Evolutionary conservation across 2,888 invertebrate species (phyloP).

Genomic region (Thecophora atra): DNA sequence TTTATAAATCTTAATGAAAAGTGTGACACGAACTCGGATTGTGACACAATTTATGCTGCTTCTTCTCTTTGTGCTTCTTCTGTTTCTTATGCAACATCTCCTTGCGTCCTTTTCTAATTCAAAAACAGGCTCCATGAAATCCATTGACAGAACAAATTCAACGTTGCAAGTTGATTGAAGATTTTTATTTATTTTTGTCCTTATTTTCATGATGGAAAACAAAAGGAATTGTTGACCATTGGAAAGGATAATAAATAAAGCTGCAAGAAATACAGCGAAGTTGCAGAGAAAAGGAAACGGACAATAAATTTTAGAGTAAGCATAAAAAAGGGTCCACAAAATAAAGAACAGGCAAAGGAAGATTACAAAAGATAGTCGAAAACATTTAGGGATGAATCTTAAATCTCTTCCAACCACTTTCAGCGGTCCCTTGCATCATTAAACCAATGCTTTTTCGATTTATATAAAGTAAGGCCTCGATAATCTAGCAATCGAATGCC

Average conservation of each 20-base stretch:
- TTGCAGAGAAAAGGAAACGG: neutral
- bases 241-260: neutral
- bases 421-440: too few species aligned
- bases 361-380: too few species aligned
- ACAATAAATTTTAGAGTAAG: neutral
- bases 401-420: too few species aligned
- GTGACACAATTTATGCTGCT: constrained; percentile 24
- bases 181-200: neutral
- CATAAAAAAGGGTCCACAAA: neutral
- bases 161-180: neutral
- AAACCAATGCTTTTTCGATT: too few species aligned
- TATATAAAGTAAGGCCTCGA: too few species aligned
- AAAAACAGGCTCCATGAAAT: neutral
- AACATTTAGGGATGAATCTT: too few species aligned
- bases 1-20: constrained; percentile 26
- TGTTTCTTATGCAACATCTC: neutral
- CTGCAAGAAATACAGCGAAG: neutral
- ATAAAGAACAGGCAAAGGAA: too few species aligned
- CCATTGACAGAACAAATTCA: neutral
- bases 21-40: constrained; percentile 24
- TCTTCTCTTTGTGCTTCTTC: neutral
- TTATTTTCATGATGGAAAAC: neutral
- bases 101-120: neutral
- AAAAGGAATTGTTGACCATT: neutral
- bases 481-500: too few species aligned